phyloP scores from a whole-genome alignment of 2,888 invertebrate genomes.

The Metalampra italica region DNA sequence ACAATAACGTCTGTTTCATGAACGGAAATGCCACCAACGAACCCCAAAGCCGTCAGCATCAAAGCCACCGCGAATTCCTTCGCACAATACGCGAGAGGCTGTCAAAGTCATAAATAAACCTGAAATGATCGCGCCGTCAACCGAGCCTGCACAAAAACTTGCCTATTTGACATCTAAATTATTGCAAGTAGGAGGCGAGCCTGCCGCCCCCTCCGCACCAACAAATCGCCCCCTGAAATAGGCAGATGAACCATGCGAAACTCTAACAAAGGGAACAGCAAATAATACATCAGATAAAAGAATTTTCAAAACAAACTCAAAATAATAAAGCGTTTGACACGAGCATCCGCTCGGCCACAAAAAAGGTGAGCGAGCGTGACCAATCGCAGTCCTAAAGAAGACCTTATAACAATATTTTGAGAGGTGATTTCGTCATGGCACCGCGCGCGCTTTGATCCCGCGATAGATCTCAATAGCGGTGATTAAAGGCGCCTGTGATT shows the following conservation, averaged over 20 bases:
- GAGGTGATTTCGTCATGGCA: constrained; percentile 56
- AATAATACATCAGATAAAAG: constrained; percentile 78
- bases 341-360: constrained; percentile 75
- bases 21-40: constrained; percentile 74
- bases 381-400: constrained; percentile 50
- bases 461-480: constrained; percentile 78
- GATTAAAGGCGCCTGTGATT: constrained; percentile 79
- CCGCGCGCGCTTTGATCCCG: constrained; percentile 67
- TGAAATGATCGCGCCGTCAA: constrained; percentile 67
- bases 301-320: constrained; percentile 80
- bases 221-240: constrained; percentile 58
- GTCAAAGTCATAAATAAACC: constrained; percentile 73
- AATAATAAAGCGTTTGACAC: constrained; percentile 79
- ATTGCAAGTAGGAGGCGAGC: constrained; percentile 69
- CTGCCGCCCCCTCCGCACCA: constrained; percentile 54
- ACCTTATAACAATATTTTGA: constrained; percentile 66
- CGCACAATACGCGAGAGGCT: constrained; percentile 61
- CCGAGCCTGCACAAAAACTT: constrained; percentile 53
- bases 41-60: constrained; percentile 41
- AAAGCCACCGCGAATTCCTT: constrained; percentile 67
- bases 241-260: constrained; percentile 63
- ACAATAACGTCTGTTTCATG: constrained; percentile 24
- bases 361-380: constrained; percentile 56
- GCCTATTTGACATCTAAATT: constrained; percentile 78
- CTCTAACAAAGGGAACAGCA: constrained; percentile 67